Conservation (phyloP, 2,113 vertebrate genomes). For the Hemichromis elongatus region DNA sequence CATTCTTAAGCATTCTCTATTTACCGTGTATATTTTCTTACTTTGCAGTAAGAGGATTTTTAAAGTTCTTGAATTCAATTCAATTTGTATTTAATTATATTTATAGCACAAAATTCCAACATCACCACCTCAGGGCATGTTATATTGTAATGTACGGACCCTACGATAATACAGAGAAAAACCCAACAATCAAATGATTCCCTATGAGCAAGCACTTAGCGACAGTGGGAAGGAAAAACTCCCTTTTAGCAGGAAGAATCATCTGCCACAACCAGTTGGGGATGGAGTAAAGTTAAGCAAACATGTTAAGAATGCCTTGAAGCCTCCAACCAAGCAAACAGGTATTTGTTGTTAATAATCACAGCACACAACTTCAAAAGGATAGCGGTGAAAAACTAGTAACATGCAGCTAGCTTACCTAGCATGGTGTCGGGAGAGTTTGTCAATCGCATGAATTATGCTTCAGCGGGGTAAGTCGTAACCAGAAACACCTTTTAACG, state of each 20-base stretch:
- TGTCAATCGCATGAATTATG: neutral
- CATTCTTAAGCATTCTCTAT: too few species aligned
- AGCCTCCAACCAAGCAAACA: neutral
- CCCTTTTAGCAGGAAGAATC: neutral
- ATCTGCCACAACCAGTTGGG: fast-evolving
- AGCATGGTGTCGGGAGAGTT: fast-evolving
- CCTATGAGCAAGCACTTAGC: fast-evolving
- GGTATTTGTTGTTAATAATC: neutral
- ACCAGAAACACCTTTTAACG: neutral
- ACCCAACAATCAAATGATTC: neutral
- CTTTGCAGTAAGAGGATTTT: neutral
- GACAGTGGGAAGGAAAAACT: neutral
- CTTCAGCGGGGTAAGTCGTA: neutral
- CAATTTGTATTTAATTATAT: neutral
- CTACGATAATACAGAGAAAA: neutral
- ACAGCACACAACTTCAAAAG: neutral
- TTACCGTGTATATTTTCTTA: neutral
- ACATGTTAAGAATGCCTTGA: neutral
- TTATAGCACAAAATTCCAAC: neutral
- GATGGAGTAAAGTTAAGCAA: neutral
- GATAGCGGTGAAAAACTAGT: fast-evolving
- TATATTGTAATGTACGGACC: neutral
- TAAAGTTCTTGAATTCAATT: neutral
- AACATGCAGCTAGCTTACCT: neutral
- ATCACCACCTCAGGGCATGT: fast-evolving